Evolutionary conservation across 2,797 vertebrate genomes (phyloP), one percentile per base, ranked within the genome.

Genomic region (Champsocephalus esox): DNA sequence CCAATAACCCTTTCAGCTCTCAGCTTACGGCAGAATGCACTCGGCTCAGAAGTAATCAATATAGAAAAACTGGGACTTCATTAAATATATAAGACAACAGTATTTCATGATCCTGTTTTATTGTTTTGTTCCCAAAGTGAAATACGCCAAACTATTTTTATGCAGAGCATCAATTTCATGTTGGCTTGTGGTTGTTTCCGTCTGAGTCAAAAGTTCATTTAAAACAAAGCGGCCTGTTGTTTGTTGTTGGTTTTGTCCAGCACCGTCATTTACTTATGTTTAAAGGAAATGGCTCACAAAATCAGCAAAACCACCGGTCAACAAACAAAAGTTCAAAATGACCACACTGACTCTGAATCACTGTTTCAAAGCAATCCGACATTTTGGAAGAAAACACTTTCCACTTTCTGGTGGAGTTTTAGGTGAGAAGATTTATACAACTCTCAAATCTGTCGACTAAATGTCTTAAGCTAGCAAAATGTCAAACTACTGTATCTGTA

Each of bases 221-320:
- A 3, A 68, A 48, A 67, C 73, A 55, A 51, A 32, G 66, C 14
- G 10, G 66, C 11, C 79, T 67, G 75, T 54, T 84, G 78, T 85
- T 81, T 81, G 82, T 70, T 78, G 70, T 77, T 75, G 82, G 82
- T 19, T 81, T 81, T 63, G 61, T 75, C 48, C 74, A 48, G 58
- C 55, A 48, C 82, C 61, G 48, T 88, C 58, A 85, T 91, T 89
- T 79, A 41, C 45, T 77, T 51, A 10, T 80, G 83, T 88, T 82
- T 85, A 70, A 80, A 70, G 80, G 81, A 87, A 87, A 73, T 63
- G 74, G 68, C 55, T 50, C 6, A 14, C 4, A 32, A 45, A 45
- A 66, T 59, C 44, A 66, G 55, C 9, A 51, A 70, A 83, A 64
- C 61, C 50, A 14, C 32, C 74, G 50, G 58, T 46, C 48, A 11